Base-by-base conservation (phyloP, 2,888 invertebrate genomes). In the Napeogenes sylphis region DNA sequence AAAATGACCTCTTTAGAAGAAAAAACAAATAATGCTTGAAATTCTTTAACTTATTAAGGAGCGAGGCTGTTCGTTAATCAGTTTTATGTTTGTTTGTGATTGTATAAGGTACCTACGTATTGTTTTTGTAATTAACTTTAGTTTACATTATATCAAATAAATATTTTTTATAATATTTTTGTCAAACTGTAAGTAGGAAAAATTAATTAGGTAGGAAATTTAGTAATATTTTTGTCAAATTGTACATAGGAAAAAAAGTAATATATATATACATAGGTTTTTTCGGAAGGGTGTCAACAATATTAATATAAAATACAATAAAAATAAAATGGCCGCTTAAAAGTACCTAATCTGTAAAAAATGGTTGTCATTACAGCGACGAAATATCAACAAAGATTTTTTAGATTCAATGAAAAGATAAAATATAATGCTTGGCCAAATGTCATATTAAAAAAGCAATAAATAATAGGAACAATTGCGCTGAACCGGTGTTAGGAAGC, bases 1-100 rank as follows among this genome's bases (percentile, higher is more conserved):
- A 84, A 85, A 85, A 80, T 74, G 74, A 77, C 77, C 80, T 75
- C 78, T 78, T 80, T 78, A 77, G 81, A 55, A 42, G 35, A 55
- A 47, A 60, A 47, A 58, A 59, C 53, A 84, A 82, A 83, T 21
- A 85, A 85, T 82, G 83, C 79, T 78, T 81, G 82, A 80, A 80
- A 83, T 84, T 85, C 84, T 87, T 88, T 85, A 87, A 83, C 83
- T 86, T 84, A 87, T 89, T 89, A 87, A 81, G 79, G 77, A 81
- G 77, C 81, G 83, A 45, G 38, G 45, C 38, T n/a, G 35, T 54
- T 42, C 53, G 54, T 14, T 59, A 59, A 54, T 59, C 13, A 45
- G 59, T 42, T 59, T 59, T 58, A 58, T 42, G 51, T 54, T 59
- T 59, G 30, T 59, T 32, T 46, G 38, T 42, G 35, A 32, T 38